Evolutionary conservation across 1,140 invertebrate species (phyloP).

Genomic region (Drosophila tropicalis): DNA sequence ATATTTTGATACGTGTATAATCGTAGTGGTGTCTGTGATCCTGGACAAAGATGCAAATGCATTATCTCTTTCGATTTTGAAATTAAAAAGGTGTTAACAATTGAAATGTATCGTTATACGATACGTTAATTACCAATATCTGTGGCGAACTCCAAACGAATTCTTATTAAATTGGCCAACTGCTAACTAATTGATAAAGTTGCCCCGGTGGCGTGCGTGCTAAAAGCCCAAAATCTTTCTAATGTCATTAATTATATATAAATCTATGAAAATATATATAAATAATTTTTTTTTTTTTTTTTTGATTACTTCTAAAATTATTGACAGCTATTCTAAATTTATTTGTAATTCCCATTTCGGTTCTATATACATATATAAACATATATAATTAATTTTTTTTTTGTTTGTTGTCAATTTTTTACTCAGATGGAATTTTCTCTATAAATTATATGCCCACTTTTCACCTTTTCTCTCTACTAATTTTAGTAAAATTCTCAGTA

Average conservation of each 20-base stretch:
- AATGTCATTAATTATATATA: constrained; percentile 1
- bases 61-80: constrained; percentile 6
- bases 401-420: constrained; percentile 30
- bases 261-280: background rate
- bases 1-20: background rate
- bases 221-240: background rate
- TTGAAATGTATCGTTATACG: background rate
- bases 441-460: constrained; percentile 21
- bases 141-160: background rate
- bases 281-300: background rate
- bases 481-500: constrained; percentile 54
- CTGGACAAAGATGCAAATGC: background rate
- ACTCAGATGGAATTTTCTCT: constrained; percentile 49
- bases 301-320: constrained; percentile 14
- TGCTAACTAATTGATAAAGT: background rate
- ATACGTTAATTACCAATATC: background rate
- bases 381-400: background rate
- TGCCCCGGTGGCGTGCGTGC: constrained; percentile 1
- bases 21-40: constrained; percentile 2
- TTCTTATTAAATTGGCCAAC: background rate
- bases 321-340: constrained; percentile 36
- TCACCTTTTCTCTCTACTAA: background rate
- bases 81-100: background rate
- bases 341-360: constrained; percentile 8
- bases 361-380: background rate